phyloP scores from a whole-genome alignment of 2,113 vertebrate species.

The Tetrax tetrax region DNA sequence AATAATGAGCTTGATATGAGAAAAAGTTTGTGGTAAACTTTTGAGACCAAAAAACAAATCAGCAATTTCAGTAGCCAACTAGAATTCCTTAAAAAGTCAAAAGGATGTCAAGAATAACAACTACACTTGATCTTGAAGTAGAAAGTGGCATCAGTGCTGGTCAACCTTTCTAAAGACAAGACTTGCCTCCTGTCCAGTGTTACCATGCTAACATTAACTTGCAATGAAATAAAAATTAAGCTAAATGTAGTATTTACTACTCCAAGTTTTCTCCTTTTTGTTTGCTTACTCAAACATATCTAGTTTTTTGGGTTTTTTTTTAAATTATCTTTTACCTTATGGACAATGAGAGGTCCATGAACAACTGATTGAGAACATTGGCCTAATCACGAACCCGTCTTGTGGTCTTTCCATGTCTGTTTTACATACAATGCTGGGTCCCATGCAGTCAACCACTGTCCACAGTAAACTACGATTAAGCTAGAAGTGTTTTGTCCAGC shows the following conservation, averaged over 20 bases:
- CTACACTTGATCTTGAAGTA: neutral
- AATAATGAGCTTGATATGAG: neutral
- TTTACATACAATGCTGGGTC: neutral
- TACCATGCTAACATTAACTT: neutral
- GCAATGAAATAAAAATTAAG: neutral
- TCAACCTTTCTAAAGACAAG: neutral
- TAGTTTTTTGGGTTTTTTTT: neutral
- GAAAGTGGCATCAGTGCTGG: neutral
- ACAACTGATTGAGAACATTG: neutral
- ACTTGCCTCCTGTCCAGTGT: neutral
- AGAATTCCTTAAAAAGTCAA: neutral
- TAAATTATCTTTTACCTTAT: neutral
- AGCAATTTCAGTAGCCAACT: neutral
- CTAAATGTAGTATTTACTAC: neutral
- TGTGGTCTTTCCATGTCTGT: neutral
- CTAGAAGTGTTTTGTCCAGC: neutral
- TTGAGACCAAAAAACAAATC: neutral
- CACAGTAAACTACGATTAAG: neutral
- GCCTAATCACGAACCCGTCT: neutral
- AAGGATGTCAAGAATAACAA: neutral
- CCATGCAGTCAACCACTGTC: neutral
- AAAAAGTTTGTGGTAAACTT: neutral
- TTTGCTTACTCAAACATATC: neutral
- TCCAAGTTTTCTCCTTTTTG: neutral
- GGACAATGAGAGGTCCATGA: neutral